Evolutionary conservation across 2,797 vertebrate species (phyloP).

Genomic region (Falco concolor): DNA sequence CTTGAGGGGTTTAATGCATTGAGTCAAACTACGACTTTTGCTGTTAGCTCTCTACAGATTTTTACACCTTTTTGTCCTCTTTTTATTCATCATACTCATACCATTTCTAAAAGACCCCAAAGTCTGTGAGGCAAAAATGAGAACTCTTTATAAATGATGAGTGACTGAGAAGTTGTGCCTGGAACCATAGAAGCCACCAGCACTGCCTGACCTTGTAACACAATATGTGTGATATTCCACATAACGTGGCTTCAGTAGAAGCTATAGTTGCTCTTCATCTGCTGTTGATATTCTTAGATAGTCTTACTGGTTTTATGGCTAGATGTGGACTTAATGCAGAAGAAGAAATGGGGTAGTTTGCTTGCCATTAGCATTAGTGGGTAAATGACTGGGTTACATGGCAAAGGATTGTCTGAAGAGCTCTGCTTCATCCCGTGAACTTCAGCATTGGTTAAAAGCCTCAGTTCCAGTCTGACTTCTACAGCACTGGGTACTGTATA

Average conservation of each 20-base stretch:
- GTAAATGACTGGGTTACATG: neutral
- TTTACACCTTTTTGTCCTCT: neutral
- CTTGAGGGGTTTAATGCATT: neutral
- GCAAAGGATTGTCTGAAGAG: neutral
- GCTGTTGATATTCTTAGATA: neutral
- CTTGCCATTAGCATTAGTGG: neutral
- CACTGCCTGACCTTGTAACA: neutral
- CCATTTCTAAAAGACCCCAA: rapidly evolving
- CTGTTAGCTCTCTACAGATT: neutral
- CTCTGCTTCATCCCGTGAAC: neutral
- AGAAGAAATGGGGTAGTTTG: neutral
- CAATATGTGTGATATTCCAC: no score
- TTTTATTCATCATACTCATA: neutral
- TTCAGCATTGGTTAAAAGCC: neutral
- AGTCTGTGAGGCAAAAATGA: neutral
- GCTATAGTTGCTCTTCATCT: neutral
- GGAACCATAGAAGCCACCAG: neutral
- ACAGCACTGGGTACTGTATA: neutral
- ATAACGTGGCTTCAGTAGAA: neutral
- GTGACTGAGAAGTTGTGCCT: neutral
- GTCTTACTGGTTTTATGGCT: neutral
- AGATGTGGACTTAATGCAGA: neutral
- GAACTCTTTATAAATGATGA: neutral
- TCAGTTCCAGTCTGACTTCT: neutral
- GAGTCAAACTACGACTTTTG: neutral